phyloP scores from a whole-genome alignment of 2,113 vertebrate genomes.

The Pycnonotus jocosus region DNA sequence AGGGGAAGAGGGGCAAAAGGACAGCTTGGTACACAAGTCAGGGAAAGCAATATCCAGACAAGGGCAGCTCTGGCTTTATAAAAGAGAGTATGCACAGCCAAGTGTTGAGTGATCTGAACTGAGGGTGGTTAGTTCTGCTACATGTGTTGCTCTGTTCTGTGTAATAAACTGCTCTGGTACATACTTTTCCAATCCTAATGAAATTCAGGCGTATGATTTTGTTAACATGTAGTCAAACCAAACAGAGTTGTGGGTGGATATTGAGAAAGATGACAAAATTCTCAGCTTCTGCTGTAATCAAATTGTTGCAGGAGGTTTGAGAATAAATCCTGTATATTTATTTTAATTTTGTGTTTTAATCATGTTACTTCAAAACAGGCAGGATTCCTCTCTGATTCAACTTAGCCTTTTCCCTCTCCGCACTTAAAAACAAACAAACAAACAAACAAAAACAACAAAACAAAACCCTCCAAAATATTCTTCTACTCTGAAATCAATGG shows the following conservation, averaged over 20 bases:
- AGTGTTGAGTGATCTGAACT: not conserved
- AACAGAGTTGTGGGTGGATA: not conserved
- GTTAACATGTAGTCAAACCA: not conserved
- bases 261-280: not conserved
- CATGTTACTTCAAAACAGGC: not conserved
- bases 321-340: not conserved
- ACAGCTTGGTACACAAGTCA: not conserved
- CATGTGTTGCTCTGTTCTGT: not conserved
- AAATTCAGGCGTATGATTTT: not conserved
- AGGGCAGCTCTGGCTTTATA: not conserved
- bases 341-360: not conserved
- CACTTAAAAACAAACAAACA: not conserved
- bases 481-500: not conserved
- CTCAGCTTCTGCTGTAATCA: not conserved
- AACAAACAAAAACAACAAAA: not conserved
- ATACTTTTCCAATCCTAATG: not conserved
- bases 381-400: not conserved
- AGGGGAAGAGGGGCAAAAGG: not conserved
- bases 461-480: not conserved
- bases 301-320: not conserved
- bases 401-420: not conserved
- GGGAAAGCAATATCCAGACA: not conserved
- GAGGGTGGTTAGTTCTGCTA: not conserved
- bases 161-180: not conserved
- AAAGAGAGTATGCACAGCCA: not conserved